A percentile compares a stretch with the other conserved stretches of the same genome.
Evolutionary conservation across 2,113 vertebrate genomes (phyloP).

Genomic region (Triplophysa siluroides): DNA sequence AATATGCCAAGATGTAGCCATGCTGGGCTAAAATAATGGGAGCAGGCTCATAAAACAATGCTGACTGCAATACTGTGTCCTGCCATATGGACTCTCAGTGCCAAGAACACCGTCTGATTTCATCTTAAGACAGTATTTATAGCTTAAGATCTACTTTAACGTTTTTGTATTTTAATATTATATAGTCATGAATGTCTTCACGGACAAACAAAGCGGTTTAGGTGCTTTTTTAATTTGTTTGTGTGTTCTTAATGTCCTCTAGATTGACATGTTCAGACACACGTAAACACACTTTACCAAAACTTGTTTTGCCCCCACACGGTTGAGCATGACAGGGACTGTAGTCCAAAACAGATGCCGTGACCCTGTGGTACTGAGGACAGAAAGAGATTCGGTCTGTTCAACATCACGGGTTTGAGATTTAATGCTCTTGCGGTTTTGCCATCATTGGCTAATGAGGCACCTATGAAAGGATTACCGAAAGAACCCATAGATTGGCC

Average conservation of each 20-base stretch:
- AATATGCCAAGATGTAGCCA: slow-evolving; percentile 66
- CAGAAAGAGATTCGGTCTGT: slow-evolving; percentile 13
- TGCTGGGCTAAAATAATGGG: slow-evolving; percentile 41
- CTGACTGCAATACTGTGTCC: slow-evolving; percentile 47
- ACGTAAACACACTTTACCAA: slow-evolving; percentile 12
- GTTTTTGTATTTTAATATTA: background rate
- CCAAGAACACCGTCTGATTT: slow-evolving; percentile 15
- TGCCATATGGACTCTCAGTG: slow-evolving; percentile 17
- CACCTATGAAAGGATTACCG: slow-evolving; percentile 50
- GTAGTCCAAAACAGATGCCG: slow-evolving; percentile 27
- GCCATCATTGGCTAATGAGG: slow-evolving; percentile 53
- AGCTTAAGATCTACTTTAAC: slow-evolving; percentile 22
- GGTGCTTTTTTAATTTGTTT: no score
- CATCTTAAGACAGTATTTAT: slow-evolving; percentile 10
- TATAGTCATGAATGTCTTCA: background rate
- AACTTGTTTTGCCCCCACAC: slow-evolving; percentile 1
- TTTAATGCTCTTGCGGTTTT: slow-evolving; percentile 50
- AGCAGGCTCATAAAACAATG: slow-evolving; percentile 46
- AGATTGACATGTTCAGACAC: background rate
- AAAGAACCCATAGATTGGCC: slow-evolving; percentile 38
- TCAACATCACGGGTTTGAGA: slow-evolving; percentile 53
- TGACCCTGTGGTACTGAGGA: slow-evolving; percentile 5
- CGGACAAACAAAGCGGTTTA: background rate
- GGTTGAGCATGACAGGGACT: background rate
- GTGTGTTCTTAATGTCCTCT: background rate